Evolutionary conservation across 2,113 vertebrate genomes (phyloP).

Genomic region (Chroicocephalus ridibundus): DNA sequence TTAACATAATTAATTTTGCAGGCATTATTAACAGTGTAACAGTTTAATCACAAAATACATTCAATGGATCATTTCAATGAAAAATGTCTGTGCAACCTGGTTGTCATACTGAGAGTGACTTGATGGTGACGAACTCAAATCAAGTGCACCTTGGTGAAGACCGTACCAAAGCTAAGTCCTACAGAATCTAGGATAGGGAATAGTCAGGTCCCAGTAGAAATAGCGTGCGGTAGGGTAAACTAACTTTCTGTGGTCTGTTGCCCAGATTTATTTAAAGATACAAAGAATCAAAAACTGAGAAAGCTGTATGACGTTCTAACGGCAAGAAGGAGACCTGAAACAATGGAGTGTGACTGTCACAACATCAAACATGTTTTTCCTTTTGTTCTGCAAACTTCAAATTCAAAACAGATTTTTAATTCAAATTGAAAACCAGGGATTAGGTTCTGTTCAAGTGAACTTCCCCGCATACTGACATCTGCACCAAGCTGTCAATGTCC

Average conservation of each 20-base stretch:
- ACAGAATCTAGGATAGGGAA: background rate
- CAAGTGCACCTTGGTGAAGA: background rate
- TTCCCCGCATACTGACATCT: background rate
- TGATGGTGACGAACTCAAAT: background rate
- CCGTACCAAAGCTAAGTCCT: background rate
- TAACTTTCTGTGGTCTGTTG: background rate
- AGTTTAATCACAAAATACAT: background rate
- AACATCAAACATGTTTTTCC: constrained; percentile 2
- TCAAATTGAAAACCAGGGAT: background rate
- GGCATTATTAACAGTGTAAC: background rate
- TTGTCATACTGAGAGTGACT: background rate
- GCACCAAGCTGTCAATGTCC: background rate
- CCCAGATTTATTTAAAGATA: constrained; percentile 6
- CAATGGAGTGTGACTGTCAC: background rate
- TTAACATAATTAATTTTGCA: background rate
- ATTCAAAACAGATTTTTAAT: constrained; percentile 39
- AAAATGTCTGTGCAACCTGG: background rate
- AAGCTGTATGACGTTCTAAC: background rate
- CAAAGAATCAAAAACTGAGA: background rate
- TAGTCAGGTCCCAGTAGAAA: background rate
- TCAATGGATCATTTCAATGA: background rate
- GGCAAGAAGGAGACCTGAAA: constrained; percentile 7
- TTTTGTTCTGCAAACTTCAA: constrained; percentile 18
- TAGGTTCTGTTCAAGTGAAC: background rate
- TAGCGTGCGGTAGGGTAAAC: background rate